phyloP scores from a whole-genome alignment of 2,888 invertebrate species.

The Stenoptilia bipunctidactyla region DNA sequence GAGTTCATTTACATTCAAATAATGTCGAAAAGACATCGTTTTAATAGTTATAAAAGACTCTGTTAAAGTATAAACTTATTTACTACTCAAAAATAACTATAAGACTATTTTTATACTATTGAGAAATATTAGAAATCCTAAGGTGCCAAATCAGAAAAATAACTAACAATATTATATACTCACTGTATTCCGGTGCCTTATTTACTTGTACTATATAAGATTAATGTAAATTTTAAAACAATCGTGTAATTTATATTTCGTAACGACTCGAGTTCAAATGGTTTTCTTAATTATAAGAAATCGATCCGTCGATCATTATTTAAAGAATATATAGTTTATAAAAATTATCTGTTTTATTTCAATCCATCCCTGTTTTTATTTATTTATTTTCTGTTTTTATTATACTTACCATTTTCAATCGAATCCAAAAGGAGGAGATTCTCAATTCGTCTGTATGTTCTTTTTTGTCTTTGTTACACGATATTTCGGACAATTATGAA shows the following conservation, averaged over 20 bases:
- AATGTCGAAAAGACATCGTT: too few relatives aligned
- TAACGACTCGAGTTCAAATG: slow-evolving; percentile 36
- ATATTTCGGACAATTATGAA: too few relatives aligned
- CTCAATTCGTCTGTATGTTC: too few relatives aligned
- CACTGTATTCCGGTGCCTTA: slow-evolving; percentile 50
- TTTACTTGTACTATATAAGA: slow-evolving; percentile 36
- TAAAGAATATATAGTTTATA: slow-evolving; percentile 15
- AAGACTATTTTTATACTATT: too few relatives aligned
- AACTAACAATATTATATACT: slow-evolving; percentile 35
- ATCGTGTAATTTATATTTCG: slow-evolving; percentile 47
- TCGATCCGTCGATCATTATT: slow-evolving; percentile 38
- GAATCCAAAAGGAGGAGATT: too few relatives aligned
- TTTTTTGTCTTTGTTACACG: too few relatives aligned
- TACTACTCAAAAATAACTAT: slow-evolving; percentile 1
- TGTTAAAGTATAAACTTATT: too few relatives aligned
- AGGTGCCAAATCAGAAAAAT: slow-evolving; percentile 21
- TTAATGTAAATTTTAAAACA: slow-evolving; percentile 43
- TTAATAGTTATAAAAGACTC: too few relatives aligned
- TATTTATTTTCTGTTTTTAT: not conserved
- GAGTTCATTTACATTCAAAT: too few relatives aligned
- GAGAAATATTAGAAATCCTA: slow-evolving; percentile 9
- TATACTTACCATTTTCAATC: too few relatives aligned
- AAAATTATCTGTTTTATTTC: slow-evolving; percentile 18
- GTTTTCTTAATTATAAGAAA: slow-evolving; percentile 33
- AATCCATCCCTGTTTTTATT: slow-evolving; percentile 6